These are phyloP conservation scores for Pithys albifrons DNA, from an alignment of 2,113 vertebrate species.

Conservation along the genomic window DNA sequence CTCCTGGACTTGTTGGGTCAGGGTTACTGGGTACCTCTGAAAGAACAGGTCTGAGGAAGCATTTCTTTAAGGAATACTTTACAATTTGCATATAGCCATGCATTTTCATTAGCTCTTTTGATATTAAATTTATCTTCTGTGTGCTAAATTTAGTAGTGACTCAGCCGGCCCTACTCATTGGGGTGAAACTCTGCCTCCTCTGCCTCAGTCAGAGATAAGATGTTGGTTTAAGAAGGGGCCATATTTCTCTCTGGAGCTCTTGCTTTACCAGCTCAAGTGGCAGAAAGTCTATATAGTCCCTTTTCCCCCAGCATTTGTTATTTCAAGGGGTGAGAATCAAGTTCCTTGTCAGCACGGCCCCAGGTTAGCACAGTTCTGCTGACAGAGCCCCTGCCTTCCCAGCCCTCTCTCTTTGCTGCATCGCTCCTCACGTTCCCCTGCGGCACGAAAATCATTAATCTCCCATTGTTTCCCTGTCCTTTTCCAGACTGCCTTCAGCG, in stretches of 20 bases:
- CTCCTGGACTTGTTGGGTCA: accelerated
- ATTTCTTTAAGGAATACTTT: background rate
- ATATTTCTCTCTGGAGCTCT: background rate
- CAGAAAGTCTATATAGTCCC: background rate
- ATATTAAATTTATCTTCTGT: background rate
- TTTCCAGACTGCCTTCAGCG: background rate
- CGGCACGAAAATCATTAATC: slow-evolving; percentile 13
- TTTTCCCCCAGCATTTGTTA: background rate
- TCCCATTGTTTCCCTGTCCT: background rate
- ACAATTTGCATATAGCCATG: background rate
- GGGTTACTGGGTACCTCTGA: background rate
- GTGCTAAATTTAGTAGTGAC: background rate
- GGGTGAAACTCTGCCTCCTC: background rate
- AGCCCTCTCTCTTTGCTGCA: background rate
- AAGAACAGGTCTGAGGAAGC: background rate
- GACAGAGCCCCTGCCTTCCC: background rate
- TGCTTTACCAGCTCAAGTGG: background rate
- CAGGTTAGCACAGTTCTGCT: background rate
- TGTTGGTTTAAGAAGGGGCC: background rate
- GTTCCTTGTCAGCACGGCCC: background rate
- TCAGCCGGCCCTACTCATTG: background rate
- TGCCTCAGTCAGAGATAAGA: background rate
- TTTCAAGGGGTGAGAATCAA: background rate
- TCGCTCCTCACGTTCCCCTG: background rate
- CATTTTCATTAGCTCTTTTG: background rate